These are phyloP conservation scores for Callithrix jacchus DNA, from an alignment of 2,113 vertebrate genomes.

Conservation along the genomic window DNA sequence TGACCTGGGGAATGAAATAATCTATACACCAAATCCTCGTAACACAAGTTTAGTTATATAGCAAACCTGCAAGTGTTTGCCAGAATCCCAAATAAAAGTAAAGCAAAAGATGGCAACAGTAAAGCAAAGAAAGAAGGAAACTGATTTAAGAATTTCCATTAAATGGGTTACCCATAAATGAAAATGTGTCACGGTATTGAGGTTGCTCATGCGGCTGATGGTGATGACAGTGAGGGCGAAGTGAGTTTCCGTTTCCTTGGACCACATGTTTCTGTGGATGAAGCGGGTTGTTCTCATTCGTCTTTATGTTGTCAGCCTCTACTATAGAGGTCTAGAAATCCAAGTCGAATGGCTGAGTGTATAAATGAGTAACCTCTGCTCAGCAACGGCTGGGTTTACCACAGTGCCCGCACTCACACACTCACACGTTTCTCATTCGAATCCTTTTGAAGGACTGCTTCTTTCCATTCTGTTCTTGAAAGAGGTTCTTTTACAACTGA, in stretches of 20 bases:
- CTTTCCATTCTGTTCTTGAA: conserved; percentile 38
- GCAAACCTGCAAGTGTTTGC: no score
- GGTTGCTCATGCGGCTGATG: rapidly evolving
- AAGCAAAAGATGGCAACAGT: no score
- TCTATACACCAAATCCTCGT: no score
- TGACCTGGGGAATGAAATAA: no score
- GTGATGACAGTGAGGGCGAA: rapidly evolving
- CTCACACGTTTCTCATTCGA: neutral
- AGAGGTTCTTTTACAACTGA: conserved; percentile 55
- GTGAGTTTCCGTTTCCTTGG: neutral
- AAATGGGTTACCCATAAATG: neutral
- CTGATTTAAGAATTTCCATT: neutral
- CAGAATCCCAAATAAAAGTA: no score
- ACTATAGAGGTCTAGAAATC: neutral
- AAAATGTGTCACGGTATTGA: rapidly evolving
- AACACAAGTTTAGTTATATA: no score
- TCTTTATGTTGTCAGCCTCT: neutral
- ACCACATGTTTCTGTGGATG: no score
- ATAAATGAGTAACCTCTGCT: no score
- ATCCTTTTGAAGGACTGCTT: conserved; percentile 14
- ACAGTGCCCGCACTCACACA: neutral
- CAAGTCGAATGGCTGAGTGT: neutral
- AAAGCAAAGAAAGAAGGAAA: neutral
- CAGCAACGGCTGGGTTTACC: neutral
- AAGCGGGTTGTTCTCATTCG: neutral